These are phyloP conservation scores for Trachelus stipa DNA, from an alignment of 2,888 invertebrate species.

Conservation along the genomic window DNA sequence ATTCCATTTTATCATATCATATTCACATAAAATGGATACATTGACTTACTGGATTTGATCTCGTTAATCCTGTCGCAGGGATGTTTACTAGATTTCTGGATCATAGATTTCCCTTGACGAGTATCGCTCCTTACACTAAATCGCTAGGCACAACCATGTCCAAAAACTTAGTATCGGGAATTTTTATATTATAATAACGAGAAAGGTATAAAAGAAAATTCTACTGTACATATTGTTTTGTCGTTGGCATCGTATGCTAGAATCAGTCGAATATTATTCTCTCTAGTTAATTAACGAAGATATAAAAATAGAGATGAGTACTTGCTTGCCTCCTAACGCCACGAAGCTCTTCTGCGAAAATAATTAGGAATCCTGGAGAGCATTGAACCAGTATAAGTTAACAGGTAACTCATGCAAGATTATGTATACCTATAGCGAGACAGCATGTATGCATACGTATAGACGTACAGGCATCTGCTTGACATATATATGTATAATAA, in stretches of 20 bases:
- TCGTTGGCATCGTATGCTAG: not conserved
- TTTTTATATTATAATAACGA: too few species aligned
- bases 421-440: too few species aligned
- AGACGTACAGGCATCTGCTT: not conserved
- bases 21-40: not conserved
- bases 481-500: not conserved
- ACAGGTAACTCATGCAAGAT: not conserved
- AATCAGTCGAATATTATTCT: not conserved
- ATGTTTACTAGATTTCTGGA: not conserved
- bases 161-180: too few species aligned
- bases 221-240: too few species aligned
- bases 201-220: too few species aligned
- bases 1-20: not conserved
- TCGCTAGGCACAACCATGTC: too few species aligned
- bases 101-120: too few species aligned
- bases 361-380: not conserved
- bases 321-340: not conserved
- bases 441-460: not conserved
- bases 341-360: not conserved
- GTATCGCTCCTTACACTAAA: too few species aligned
- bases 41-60: not conserved
- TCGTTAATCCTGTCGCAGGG: not conserved
- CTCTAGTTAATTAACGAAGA: not conserved
- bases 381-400: not conserved
- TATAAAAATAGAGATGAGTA: not conserved